These are phyloP conservation scores for Gobiocypris rarus DNA, from an alignment of 2,113 vertebrate species.

Conservation along the genomic window DNA sequence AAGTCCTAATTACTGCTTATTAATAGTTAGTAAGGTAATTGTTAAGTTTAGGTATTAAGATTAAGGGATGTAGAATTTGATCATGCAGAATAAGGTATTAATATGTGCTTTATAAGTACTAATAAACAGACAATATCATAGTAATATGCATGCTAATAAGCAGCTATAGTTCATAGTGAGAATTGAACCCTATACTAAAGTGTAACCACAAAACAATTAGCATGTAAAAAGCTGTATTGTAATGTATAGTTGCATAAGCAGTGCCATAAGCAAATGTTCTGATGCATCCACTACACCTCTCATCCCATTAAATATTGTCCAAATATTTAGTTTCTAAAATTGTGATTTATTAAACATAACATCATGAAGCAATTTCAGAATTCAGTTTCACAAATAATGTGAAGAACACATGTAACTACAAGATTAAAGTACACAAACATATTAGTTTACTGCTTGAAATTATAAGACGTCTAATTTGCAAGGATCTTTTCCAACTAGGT, in stretches of 20 bases:
- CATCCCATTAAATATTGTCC: background rate
- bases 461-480: background rate
- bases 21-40: too few relatives aligned
- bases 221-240: background rate
- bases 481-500: background rate
- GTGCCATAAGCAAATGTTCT: background rate
- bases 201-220: too few relatives aligned
- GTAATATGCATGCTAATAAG: too few relatives aligned
- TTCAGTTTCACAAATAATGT: background rate
- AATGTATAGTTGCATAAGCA: background rate
- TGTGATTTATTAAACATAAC: background rate
- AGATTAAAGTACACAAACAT: background rate
- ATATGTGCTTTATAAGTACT: too few relatives aligned
- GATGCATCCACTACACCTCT: background rate
- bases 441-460: background rate
- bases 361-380: background rate
- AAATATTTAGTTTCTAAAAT: background rate
- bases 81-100: too few relatives aligned
- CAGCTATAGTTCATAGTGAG: too few relatives aligned
- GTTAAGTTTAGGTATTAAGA: too few relatives aligned
- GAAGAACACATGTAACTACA: background rate
- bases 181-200: too few relatives aligned
- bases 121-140: too few relatives aligned
- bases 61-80: too few relatives aligned
- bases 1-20: too few relatives aligned